Evolutionary conservation across 1,140 invertebrate genomes (phyloP).

Genomic region (Eriocheir sinensis): DNA sequence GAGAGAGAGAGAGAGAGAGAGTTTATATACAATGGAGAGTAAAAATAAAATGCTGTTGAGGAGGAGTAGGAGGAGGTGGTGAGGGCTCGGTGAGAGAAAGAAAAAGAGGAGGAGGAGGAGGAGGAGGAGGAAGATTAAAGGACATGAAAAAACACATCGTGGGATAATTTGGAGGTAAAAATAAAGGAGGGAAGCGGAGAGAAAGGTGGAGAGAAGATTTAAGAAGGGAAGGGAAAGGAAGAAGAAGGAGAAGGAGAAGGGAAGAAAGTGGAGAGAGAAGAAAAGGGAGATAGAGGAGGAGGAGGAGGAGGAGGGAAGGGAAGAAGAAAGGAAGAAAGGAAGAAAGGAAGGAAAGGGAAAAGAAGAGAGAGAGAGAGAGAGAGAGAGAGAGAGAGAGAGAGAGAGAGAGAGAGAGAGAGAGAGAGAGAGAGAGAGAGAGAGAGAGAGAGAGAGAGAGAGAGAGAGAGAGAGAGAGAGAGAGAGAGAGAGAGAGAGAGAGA

Average conservation of each 20-base stretch:
- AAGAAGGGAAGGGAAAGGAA: neutral
- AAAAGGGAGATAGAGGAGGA: neutral
- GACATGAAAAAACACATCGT: neutral
- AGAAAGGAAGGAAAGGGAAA: neutral
- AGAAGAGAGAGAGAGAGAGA: neutral
- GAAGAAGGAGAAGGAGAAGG: neutral
- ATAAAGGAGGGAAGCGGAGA: neutral
- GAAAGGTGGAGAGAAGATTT: neutral
- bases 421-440: neutral
- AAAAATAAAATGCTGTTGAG: neutral
- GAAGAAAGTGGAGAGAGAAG: neutral
- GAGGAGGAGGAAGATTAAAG: neutral
- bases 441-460: too few species aligned
- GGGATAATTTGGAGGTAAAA: too few species aligned
- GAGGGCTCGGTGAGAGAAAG: too few species aligned
- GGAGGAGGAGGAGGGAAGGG: neutral
- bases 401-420: constrained; percentile 34
- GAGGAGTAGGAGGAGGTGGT: neutral
- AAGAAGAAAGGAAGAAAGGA: neutral
- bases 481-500: too few species aligned
- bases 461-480: neutral
- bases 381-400: neutral
- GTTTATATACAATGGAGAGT: neutral
- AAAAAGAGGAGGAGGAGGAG: neutral
- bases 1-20: constrained; percentile 22